Evolutionary conservation across 2,113 vertebrate species (phyloP).

Genomic region (Dasypus novemcinctus): DNA sequence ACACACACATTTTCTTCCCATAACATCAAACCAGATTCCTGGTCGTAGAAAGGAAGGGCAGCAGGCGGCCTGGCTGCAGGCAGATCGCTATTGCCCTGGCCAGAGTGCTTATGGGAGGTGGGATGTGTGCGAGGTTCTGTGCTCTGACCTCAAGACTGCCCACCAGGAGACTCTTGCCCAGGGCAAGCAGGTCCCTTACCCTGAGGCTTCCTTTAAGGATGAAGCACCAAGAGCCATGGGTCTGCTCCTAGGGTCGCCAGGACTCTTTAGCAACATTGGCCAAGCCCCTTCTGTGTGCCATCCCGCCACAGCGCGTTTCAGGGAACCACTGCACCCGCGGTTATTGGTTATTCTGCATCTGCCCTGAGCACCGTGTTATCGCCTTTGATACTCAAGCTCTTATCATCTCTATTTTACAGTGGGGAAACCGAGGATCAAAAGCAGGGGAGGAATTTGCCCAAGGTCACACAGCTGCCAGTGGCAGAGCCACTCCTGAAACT

Average conservation of each 20-base stretch:
- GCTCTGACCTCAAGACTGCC: neutral
- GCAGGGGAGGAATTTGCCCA: neutral
- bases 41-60: rapidly evolving
- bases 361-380: neutral
- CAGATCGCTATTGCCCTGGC: neutral
- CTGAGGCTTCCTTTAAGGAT: neutral
- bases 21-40: neutral
- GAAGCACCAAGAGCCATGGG: neutral
- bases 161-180: neutral
- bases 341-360: neutral
- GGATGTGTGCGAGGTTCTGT: no score
- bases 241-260: neutral
- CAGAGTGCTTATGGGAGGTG: rapidly evolving
- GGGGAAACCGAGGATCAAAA: neutral
- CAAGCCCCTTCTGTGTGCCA: neutral
- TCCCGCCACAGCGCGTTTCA: neutral
- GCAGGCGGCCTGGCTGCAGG: neutral
- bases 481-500: neutral
- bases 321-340: neutral
- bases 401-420: neutral
- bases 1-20: neutral
- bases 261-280: neutral
- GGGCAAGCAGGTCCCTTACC: neutral
- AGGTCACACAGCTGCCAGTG: neutral
- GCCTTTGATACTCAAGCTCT: neutral